phyloP scores from a whole-genome alignment of 1,140 invertebrate genomes.

The Drosophila ficusphila region DNA sequence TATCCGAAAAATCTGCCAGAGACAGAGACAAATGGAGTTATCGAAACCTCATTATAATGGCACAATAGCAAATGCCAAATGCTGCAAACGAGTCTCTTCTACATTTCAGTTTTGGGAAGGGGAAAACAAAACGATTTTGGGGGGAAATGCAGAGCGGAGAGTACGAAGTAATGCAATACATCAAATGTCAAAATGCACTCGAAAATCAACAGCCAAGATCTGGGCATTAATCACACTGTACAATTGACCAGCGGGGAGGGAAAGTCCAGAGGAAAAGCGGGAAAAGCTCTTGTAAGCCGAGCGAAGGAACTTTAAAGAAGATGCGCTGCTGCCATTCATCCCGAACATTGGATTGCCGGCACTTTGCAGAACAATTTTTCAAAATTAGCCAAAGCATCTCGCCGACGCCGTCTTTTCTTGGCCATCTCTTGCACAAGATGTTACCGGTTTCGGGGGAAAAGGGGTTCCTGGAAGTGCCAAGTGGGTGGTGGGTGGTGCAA shows the following conservation, averaged over 20 bases:
- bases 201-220: conserved; percentile 76
- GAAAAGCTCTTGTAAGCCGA: conserved; percentile 31
- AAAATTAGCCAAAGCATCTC: conserved; percentile 71
- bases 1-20: conserved; percentile 49
- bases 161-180: conserved; percentile 67
- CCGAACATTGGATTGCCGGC: conserved; percentile 35
- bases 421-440: conserved; percentile 31
- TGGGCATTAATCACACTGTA: conserved; percentile 68
- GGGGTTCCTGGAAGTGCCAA: background rate
- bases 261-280: conserved; percentile 12
- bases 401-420: conserved; percentile 34
- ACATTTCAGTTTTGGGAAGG: background rate
- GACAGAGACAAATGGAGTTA: conserved; percentile 81
- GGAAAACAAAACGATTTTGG: background rate
- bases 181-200: conserved; percentile 80
- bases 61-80: conserved; percentile 58
- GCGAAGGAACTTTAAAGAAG: conserved; percentile 52
- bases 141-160: conserved; percentile 6
- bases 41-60: conserved; percentile 79
- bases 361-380: conserved; percentile 79
- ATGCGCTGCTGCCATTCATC: conserved; percentile 27
- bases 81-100: conserved; percentile 21
- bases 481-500: conserved; percentile 21
- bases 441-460: conserved; percentile 13
- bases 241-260: conserved; percentile 50